A percentile compares a stretch with the other conserved stretches of the same genome.
phyloP scores from a whole-genome alignment of 92 coral and sea anemone species.

The Epizoanthus illoricatus region DNA sequence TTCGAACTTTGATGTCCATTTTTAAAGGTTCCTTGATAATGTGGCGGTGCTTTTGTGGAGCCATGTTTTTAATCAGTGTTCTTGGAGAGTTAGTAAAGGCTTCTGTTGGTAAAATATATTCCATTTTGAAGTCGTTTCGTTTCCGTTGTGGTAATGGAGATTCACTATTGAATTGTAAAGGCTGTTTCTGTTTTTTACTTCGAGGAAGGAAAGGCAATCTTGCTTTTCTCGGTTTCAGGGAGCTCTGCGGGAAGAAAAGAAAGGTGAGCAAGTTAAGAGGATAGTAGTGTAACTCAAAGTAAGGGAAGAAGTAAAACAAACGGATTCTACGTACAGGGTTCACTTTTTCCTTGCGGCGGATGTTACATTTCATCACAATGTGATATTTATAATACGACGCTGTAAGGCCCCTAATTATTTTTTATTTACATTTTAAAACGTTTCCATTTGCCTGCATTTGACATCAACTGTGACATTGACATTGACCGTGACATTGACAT shows the following conservation, averaged over 20 bases:
- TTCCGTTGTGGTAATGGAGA: constrained; percentile 3
- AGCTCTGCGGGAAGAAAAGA: neutral
- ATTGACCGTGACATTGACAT: too few relatives aligned
- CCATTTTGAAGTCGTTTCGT: neutral
- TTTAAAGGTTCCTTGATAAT: constrained; percentile 31
- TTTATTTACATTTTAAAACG: too few relatives aligned
- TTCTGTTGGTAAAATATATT: constrained; percentile 3
- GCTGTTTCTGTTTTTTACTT: neutral
- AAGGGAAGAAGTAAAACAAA: too few relatives aligned
- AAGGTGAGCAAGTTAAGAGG: too few relatives aligned
- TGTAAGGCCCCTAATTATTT: too few relatives aligned
- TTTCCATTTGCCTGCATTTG: too few relatives aligned
- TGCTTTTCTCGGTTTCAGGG: constrained; percentile 10
- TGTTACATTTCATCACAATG: too few relatives aligned
- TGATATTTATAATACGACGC: too few relatives aligned
- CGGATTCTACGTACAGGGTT: too few relatives aligned
- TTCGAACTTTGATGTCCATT: constrained; percentile 58
- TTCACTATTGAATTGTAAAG: neutral
- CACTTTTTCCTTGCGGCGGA: too few relatives aligned
- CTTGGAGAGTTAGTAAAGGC: neutral
- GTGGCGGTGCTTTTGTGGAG: constrained; percentile 12
- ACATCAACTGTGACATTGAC: too few relatives aligned
- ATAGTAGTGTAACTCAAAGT: too few relatives aligned
- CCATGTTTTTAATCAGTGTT: constrained; percentile 29
- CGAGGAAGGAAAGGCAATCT: constrained; percentile 27